Evolutionary conservation across 1,140 invertebrate genomes (phyloP), one percentile per base, ranked within the genome.

Genomic region (Eriosoma lanigerum): DNA sequence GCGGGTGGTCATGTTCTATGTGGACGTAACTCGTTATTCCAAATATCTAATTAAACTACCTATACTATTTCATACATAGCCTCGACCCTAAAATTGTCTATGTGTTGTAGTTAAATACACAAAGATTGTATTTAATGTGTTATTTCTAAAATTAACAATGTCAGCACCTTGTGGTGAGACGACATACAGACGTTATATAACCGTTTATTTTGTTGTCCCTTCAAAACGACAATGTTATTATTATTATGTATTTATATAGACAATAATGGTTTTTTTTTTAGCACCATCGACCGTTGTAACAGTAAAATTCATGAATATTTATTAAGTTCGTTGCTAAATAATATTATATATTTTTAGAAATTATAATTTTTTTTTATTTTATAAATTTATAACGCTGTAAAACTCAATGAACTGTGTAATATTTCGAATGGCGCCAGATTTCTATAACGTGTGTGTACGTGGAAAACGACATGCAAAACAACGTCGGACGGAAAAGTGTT

Each of bases 11-110:
- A 76, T 24, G 8, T 21, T 75, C 29, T 29, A 8, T 32, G 48
- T 17, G 70, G 70, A 52, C 70, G 52, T 44, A 58, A 76, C 73
- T 76, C 32, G 73, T 76, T 76, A 76, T 76, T 73, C 29, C 26
- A 32, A 76, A 76, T 70, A 75, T 38, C 32, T 76, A 38, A 76
- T 68, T 68, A 68, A 68, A 68, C 66, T 62, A 62, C 60, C 60
- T 62, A 72, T 19, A 26, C 1, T 66, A 8, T 46, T 38, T 8
- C 32, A 44, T 68, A 26, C 6, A 24, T 24, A 24, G 44, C 5
- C 44, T 68, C 21, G 66, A 58, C 73, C 73, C 73, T 58, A 58
- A 76, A 58, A 76, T 58, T 76, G 58, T 60, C 73, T 15, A 19
- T n/a, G 44, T 15, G 73, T 76, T 58, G 38, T 46, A 68, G 17